A percentile compares a stretch with the other conserved stretches of the same genome.
phyloP scores from a whole-genome alignment of 2,888 invertebrate genomes.

The Agapostemon virescens region DNA sequence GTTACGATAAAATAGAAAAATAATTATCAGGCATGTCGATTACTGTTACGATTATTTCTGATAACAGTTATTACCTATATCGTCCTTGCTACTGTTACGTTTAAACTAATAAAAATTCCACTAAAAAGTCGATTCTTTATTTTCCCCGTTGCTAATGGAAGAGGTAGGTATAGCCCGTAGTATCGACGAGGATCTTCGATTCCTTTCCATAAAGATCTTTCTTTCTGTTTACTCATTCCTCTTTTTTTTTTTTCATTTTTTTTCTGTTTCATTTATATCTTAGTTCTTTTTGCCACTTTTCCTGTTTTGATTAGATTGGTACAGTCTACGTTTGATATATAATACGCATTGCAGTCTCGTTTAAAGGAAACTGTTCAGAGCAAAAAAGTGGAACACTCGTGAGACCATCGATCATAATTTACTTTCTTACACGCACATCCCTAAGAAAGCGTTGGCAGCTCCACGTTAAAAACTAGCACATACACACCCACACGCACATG shows the following conservation, averaged over 20 bases:
- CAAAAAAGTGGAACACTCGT: slow-evolving; percentile 77
- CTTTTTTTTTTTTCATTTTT: slow-evolving; percentile 66
- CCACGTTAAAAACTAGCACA: slow-evolving; percentile 39
- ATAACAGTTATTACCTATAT: slow-evolving; percentile 13
- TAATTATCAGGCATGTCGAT: slow-evolving; percentile 15
- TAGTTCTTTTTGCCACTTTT: slow-evolving; percentile 46
- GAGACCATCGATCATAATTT: slow-evolving; percentile 67
- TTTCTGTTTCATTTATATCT: slow-evolving; percentile 67
- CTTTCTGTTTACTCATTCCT: slow-evolving; percentile 46
- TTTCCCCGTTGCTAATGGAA: slow-evolving; percentile 49
- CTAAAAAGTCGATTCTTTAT: slow-evolving; percentile 55
- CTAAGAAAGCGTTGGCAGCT: slow-evolving; percentile 43
- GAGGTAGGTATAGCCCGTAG: slow-evolving; percentile 69
- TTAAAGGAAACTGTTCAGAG: slow-evolving; percentile 74
- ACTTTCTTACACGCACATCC: slow-evolving; percentile 50
- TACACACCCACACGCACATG: not conserved
- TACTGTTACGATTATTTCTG: slow-evolving; percentile 11
- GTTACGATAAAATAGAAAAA: slow-evolving; percentile 31
- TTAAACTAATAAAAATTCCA: slow-evolving; percentile 28
- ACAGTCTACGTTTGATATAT: slow-evolving; percentile 80
- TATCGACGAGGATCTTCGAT: slow-evolving; percentile 77
- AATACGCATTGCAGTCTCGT: slow-evolving; percentile 77
- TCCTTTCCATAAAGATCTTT: slow-evolving; percentile 71
- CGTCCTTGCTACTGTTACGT: slow-evolving; percentile 1
- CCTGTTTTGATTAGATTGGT: slow-evolving; percentile 80